Evolutionary conservation across 1,140 invertebrate genomes (phyloP), one percentile per base, ranked within the genome.

Genomic region (Palaemon carinicauda): DNA sequence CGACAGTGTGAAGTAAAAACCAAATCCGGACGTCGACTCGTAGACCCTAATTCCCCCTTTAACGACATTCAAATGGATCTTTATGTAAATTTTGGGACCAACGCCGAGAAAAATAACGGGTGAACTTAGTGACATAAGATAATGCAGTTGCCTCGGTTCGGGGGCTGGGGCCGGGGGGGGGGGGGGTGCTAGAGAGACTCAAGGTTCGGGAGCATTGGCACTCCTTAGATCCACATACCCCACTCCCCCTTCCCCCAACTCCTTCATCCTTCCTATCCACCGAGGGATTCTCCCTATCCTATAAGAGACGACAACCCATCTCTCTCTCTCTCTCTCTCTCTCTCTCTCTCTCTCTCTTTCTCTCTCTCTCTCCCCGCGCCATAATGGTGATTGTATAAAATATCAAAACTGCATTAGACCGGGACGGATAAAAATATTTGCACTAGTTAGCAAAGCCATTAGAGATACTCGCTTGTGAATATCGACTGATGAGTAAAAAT

Each of bases 401-500:
- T 86, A 85, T 79, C 82, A 85, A 85, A 85, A 85, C 82, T 85
- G 82, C 82, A 85, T 85, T 85, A 85, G 82, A 85, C 52, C 74
- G 74, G 54, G 56, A 79, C 82, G 82, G 82, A 85, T 85, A 85
- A 85, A 85, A 85, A 85, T 85, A 85, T 85, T 85, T 85, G 75
- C 82, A 85, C 82, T 85, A 85, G 82, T 85, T 85, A 85, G 82
- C 82, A 85, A 85, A 85, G 82, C 82, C 82, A 85, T 85, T 85
- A 85, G 82, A 85, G 82, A 86, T 86, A 74, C 83, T 80, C 83
- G 83, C 83, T 73, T 73, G 77, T 86, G 83, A 86, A 86, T 86
- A 86, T 86, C 83, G 80, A 86, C 83, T 86, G 83, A 86, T 86
- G 83, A 86, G 77, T 65, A 86, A 86, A 86, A 86, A 86, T 86